phyloP scores from a whole-genome alignment of 1,140 invertebrate genomes.

The Lordiphosa clarofinis region DNA sequence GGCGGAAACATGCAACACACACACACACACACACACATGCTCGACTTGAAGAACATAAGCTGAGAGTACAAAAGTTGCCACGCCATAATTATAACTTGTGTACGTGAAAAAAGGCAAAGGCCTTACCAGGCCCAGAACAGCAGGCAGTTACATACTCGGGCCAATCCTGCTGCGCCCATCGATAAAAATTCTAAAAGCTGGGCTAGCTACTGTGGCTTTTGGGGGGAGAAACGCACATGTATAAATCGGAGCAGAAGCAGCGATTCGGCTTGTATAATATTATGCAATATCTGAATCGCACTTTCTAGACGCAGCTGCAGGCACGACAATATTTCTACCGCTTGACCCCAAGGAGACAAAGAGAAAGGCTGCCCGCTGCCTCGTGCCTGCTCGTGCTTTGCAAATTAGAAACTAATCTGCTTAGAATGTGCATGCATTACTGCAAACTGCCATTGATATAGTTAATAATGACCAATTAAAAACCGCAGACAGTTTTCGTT shows the following conservation, averaged over 20 bases:
- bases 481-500: constrained; percentile 3
- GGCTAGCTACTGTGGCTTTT: constrained; percentile 9
- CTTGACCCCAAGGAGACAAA: constrained; percentile 35
- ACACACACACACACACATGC: constrained; percentile 2
- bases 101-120: constrained; percentile 36
- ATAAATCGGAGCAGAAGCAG: constrained; percentile 26
- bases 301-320: constrained; percentile 32
- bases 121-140: constrained; percentile 2
- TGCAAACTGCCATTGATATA: background rate
- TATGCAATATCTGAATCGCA: constrained; percentile 41
- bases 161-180: constrained; percentile 10
- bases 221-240: constrained; percentile 1
- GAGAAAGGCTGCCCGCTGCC: constrained; percentile 36
- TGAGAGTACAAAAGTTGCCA: constrained; percentile 41
- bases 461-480: constrained; percentile 16
- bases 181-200: constrained; percentile 13
- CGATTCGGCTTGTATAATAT: constrained; percentile 24
- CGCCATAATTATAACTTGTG: constrained; percentile 48
- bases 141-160: background rate
- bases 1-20: constrained; percentile 21
- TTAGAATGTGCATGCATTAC: constrained; percentile 9
- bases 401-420: constrained; percentile 15
- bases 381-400: constrained; percentile 7
- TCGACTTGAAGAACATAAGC: constrained; percentile 50
- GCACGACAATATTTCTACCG: constrained; percentile 23